Base-by-base conservation (phyloP, 2,113 vertebrate genomes). In the Gnathonemus longibarbis region DNA sequence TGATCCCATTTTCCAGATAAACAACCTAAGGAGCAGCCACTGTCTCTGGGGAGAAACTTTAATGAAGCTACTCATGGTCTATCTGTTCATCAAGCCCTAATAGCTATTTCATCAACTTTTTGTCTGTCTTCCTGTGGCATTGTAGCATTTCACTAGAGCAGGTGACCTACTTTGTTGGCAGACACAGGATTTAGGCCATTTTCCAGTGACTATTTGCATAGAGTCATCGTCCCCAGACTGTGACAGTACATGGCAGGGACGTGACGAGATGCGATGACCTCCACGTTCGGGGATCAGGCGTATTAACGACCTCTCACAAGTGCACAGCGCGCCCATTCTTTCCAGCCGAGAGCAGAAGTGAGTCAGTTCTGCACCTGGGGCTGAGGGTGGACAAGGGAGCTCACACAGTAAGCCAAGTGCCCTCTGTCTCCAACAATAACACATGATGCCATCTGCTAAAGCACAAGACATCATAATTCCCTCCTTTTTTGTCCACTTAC, bases 351-450 rank as follows among this genome's bases (percentile, higher is more conserved):
- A 39, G 77, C 27, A 90, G 45, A 88, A 90, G 19, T 66, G 62
- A 53, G 87, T 46, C 80, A 52, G 62, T 92, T 84, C 35, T 77
- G 84, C 90, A 89, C 91, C 92, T 92, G 83, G 87, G 21, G 56
- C 62, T 50, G 46, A 17, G 80, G 39, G 48, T 11, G 84, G 11
- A n/a, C 9, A 85, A 49, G 42, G 24, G 45, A 11, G 11, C 45
- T 4, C 42, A 46, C 45, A 48, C 24, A 48, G 84, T 39, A 11
- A 27, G 10, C 45, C 84, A 49, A 48, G 42, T 31, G 45, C n/a
- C 21, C 46, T 8, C 13, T n/a, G 10, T n/a, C 83, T 24, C 46
- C 46, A 84, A 15, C 84, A 46, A 24, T 85, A 85, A 24, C 31
- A n/a, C 45, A 50, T 15, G 48, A 50, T 50, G 15, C 27, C 45